phyloP scores from a whole-genome alignment of 2,797 vertebrate genomes.

The Psittacula echo region DNA sequence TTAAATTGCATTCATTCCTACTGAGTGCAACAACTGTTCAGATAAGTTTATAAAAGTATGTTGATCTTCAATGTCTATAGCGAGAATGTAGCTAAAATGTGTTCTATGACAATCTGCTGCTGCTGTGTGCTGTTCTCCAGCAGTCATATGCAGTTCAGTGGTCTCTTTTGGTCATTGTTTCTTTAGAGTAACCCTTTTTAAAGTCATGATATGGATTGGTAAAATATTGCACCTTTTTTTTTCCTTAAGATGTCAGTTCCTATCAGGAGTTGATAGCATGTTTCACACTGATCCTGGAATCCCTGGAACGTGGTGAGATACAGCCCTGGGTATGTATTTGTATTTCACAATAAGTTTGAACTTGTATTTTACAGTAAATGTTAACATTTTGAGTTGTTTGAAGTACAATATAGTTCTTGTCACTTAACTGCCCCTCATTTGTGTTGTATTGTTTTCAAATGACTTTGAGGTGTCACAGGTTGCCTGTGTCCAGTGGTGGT shows the following conservation, averaged over 20 bases:
- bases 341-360: background rate
- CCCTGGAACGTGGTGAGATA: conserved; percentile 84
- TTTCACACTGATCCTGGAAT: conserved; percentile 86
- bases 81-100: background rate
- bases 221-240: background rate
- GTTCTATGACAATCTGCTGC: background rate
- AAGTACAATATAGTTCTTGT: background rate
- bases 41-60: background rate
- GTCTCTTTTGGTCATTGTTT: background rate
- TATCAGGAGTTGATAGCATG: conserved; percentile 90
- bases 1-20: background rate
- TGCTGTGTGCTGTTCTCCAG: background rate
- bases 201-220: background rate
- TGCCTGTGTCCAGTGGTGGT: background rate
- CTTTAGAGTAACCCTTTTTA: background rate
- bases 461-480: background rate
- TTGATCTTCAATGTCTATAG: background rate
- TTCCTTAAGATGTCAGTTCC: conserved; percentile 85
- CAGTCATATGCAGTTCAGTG: background rate
- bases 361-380: background rate
- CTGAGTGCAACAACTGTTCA: background rate
- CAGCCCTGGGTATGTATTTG: conserved; percentile 91
- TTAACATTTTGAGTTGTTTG: background rate
- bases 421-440: background rate
- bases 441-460: background rate